A percentile compares a stretch with the other conserved stretches of the same genome.
These are phyloP conservation scores for Centroberyx gerrardi DNA, from an alignment of 2,797 vertebrate genomes.

Conservation along the genomic window DNA sequence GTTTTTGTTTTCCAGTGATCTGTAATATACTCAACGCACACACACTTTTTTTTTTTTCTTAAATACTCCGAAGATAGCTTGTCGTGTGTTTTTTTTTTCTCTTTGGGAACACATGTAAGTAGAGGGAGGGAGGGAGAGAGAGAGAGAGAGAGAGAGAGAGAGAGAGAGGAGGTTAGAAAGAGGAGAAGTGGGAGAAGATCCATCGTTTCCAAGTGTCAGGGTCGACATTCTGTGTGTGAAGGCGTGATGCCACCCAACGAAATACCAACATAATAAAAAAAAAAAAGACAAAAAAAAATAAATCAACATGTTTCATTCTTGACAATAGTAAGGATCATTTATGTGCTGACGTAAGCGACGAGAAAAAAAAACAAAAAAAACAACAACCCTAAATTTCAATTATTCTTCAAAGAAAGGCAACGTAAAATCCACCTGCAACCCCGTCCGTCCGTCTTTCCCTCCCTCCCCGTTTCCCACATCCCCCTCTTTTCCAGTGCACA, in stretches of 20 bases:
- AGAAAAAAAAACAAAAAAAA: constrained; percentile 44
- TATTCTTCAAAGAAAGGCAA: constrained; percentile 79
- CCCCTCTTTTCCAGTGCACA: constrained; percentile 82
- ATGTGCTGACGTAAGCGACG: constrained; percentile 56
- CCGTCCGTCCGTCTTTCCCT: constrained; percentile 26
- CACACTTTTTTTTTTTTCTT: not conserved
- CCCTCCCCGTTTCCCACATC: constrained; percentile 34
- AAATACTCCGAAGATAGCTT: constrained; percentile 46
- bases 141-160: not conserved
- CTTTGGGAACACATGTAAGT: constrained; percentile 57
- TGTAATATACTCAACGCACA: constrained; percentile 55
- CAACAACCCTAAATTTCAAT: constrained; percentile 32
- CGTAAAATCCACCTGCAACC: constrained; percentile 55
- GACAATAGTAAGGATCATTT: constrained; percentile 26
- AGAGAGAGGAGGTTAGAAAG: not conserved
- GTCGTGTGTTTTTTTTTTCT: constrained; percentile 57
- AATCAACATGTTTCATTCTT: constrained; percentile 43
- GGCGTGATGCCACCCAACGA: constrained; percentile 65
- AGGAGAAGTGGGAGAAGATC: not conserved
- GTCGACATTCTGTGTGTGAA: constrained; percentile 72
- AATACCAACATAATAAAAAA: constrained; percentile 35
- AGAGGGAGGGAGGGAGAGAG: not conserved
- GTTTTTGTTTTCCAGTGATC: constrained; percentile 67
- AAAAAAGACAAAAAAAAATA: constrained; percentile 1
- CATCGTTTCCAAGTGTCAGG: constrained; percentile 21